Conservation (phyloP, 2,888 invertebrate species). For the Tineola bisselliella region DNA sequence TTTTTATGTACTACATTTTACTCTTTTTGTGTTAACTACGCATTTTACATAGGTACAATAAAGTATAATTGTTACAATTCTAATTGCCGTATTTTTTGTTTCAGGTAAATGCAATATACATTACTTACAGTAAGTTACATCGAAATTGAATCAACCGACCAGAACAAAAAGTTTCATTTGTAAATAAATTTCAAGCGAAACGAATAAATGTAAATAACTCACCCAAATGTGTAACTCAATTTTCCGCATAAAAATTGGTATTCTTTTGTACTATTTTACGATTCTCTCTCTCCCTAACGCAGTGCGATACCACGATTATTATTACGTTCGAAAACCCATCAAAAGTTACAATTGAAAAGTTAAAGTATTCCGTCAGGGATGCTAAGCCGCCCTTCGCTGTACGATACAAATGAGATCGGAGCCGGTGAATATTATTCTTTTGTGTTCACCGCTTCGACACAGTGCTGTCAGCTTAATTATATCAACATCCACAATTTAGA, state of each 20-base stretch:
- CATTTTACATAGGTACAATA: neutral
- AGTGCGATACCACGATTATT: slow-evolving; percentile 58
- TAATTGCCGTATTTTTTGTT: slow-evolving; percentile 7
- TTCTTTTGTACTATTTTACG: slow-evolving; percentile 59
- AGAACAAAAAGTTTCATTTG: neutral
- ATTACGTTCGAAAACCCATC: slow-evolving; percentile 68
- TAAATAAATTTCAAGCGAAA: neutral
- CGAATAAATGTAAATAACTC: slow-evolving; percentile 41
- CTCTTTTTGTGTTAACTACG: neutral
- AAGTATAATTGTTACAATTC: too few relatives aligned
- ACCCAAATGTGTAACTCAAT: slow-evolving; percentile 52
- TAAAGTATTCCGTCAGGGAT: slow-evolving; percentile 64
- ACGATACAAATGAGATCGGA: slow-evolving; percentile 59
- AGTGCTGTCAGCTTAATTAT: slow-evolving; percentile 28
- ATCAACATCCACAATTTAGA: slow-evolving; percentile 15
- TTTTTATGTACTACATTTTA: neutral
- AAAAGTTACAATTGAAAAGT: slow-evolving; percentile 69
- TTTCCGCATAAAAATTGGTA: slow-evolving; percentile 61
- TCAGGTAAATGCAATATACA: neutral
- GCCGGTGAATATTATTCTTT: slow-evolving; percentile 50
- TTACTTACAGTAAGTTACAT: neutral
- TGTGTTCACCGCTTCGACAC: slow-evolving; percentile 33
- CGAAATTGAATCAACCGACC: neutral
- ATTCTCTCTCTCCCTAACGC: slow-evolving; percentile 57
- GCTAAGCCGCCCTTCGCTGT: slow-evolving; percentile 44